Evolutionary conservation across 1,140 invertebrate genomes (phyloP).

Genomic region (Apis florea): DNA sequence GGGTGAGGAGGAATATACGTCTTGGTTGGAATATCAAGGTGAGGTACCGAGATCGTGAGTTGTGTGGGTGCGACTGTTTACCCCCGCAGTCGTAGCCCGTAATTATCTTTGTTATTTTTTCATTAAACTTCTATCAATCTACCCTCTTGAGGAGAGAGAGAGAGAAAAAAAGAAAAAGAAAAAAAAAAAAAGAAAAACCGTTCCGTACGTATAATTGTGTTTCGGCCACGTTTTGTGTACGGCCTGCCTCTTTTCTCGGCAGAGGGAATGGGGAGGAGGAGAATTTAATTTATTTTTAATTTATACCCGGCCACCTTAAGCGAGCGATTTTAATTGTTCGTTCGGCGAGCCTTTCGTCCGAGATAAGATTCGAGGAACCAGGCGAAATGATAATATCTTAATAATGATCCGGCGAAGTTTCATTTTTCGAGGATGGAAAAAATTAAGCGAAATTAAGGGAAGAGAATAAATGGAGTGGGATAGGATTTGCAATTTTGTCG

Average conservation of each 20-base stretch:
- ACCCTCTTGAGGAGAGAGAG: conserved; percentile 12
- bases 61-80: conserved; percentile 48
- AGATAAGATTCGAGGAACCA: conserved; percentile 8
- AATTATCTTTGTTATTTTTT: conserved; percentile 76
- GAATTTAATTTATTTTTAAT: conserved; percentile 69
- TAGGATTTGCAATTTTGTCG: no score
- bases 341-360: conserved; percentile 38
- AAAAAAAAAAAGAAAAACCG: conserved; percentile 16
- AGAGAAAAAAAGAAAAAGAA: no score
- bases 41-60: conserved; percentile 19
- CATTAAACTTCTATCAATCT: conserved; percentile 75
- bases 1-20: background rate
- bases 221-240: conserved; percentile 12
- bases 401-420: background rate
- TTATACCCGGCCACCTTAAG: conserved; percentile 68
- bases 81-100: conserved; percentile 40
- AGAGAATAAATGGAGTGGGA: no score
- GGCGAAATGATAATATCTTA: background rate
- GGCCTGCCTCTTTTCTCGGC: background rate
- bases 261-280: conserved; percentile 15
- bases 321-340: conserved; percentile 72
- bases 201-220: conserved; percentile 41
- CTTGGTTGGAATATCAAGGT: conserved; percentile 26
- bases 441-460: background rate
- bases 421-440: background rate